Evolutionary conservation across 2,888 invertebrate genomes (phyloP).

Genomic region (Polydesmus complanatus): DNA sequence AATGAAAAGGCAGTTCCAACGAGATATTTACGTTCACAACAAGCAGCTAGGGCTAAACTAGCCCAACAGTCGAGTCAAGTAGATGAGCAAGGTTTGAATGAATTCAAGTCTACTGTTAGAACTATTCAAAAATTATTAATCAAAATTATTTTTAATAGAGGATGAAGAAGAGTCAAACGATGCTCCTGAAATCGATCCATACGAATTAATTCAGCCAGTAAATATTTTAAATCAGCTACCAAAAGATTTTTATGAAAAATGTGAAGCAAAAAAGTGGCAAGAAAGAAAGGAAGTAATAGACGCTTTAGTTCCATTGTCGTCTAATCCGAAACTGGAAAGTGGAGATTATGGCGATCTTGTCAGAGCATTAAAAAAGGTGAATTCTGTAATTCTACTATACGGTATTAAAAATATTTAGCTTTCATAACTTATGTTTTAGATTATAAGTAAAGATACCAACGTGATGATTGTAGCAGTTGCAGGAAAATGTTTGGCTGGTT

Average conservation of each 20-base stretch:
- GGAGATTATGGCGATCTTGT: conserved; percentile 89
- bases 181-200: conserved; percentile 59
- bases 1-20: conserved; percentile 52
- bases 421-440: conserved; percentile 36
- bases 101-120: too few species aligned
- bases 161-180: conserved; percentile 42
- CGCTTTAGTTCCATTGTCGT: conserved; percentile 55
- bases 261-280: conserved; percentile 94
- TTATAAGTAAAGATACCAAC: conserved; percentile 86
- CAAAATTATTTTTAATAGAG: conserved; percentile 16
- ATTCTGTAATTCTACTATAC: conserved; percentile 14
- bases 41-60: conserved; percentile 35
- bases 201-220: conserved; percentile 78
- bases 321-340: conserved; percentile 66
- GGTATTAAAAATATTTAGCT: not conserved
- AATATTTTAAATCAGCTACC: conserved; percentile 86
- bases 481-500: conserved; percentile 61
- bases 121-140: not conserved
- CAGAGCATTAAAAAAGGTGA: conserved; percentile 68
- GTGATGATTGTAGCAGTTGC: conserved; percentile 81
- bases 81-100: conserved; percentile 31
- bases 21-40: conserved; percentile 67
- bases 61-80: conserved; percentile 29
- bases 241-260: conserved; percentile 86
- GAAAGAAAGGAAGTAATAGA: conserved; percentile 88